Conservation (phyloP, 2,888 invertebrate species). For the Antheraea yamamai region DNA sequence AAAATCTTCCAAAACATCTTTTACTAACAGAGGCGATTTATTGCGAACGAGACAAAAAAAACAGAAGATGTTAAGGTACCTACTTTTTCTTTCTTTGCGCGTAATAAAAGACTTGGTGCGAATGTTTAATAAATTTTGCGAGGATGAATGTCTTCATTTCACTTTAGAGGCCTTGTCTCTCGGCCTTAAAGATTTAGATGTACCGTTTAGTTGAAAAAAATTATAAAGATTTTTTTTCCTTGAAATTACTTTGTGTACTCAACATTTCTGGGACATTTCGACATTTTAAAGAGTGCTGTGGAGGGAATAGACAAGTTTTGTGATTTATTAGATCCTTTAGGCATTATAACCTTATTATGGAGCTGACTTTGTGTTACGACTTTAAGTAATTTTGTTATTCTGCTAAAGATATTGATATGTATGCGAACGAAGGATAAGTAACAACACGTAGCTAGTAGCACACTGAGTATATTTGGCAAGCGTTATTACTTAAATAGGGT, state of each 20-base stretch:
- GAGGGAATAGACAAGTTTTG: background rate
- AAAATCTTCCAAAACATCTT: slow-evolving; percentile 7
- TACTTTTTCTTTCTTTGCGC: slow-evolving; percentile 8
- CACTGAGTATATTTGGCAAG: too few relatives aligned
- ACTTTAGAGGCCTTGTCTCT: slow-evolving; percentile 3
- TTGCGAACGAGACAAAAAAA: background rate
- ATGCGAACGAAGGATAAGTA: too few relatives aligned
- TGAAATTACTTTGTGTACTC: background rate
- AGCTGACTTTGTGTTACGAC: background rate
- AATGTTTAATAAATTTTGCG: slow-evolving; percentile 19
- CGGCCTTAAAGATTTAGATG: slow-evolving; percentile 13
- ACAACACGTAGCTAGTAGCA: too few relatives aligned
- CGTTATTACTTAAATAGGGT: too few relatives aligned
- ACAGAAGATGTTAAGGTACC: background rate
- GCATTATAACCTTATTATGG: slow-evolving; percentile 8
- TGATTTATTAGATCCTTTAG: background rate
- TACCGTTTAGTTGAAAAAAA: slow-evolving; percentile 7
- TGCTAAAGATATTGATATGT: too few relatives aligned
- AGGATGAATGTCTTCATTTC: slow-evolving; percentile 20
- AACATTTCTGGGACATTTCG: background rate
- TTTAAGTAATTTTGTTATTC: background rate
- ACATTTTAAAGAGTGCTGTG: background rate
- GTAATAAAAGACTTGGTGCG: slow-evolving; percentile 18
- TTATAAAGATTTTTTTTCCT: slow-evolving; percentile 11
- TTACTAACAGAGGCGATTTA: background rate